Conservation (phyloP, 2,797 vertebrate genomes). For the Erpetoichthys calabaricus region DNA sequence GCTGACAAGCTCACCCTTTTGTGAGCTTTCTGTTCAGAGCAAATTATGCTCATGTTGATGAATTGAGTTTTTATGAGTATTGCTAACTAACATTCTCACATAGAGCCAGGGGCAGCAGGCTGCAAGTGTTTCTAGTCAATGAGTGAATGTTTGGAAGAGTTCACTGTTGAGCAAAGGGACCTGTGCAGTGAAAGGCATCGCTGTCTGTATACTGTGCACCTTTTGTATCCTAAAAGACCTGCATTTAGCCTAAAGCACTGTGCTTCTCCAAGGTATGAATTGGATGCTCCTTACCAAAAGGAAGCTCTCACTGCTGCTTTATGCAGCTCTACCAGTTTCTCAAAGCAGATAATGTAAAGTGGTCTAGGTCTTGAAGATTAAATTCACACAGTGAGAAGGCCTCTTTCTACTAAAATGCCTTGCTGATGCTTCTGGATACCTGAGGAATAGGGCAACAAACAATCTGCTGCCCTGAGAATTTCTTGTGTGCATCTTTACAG, state of each 20-base stretch:
- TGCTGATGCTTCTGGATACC: slow-evolving; percentile 32
- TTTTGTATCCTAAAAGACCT: not conserved
- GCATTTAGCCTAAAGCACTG: not conserved
- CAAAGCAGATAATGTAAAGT: not conserved
- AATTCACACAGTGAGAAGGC: slow-evolving; percentile 24
- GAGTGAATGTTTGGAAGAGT: slow-evolving; percentile 76
- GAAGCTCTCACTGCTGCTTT: not conserved
- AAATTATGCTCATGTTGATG: slow-evolving; percentile 98
- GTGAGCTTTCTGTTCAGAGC: slow-evolving; percentile 97
- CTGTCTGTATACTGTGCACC: not conserved
- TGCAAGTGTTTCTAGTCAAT: slow-evolving; percentile 68
- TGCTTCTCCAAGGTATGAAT: not conserved
- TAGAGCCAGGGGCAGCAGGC: slow-evolving; percentile 81
- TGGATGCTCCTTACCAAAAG: not conserved
- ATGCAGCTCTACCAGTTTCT: not conserved
- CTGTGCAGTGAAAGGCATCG: not conserved
- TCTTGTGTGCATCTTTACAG: slow-evolving; percentile 79
- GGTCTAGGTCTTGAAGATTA: not conserved
- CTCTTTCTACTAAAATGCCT: slow-evolving; percentile 15
- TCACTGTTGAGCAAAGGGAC: slow-evolving; percentile 8
- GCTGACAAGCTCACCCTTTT: slow-evolving; percentile 99
- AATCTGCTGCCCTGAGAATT: slow-evolving; percentile 53
- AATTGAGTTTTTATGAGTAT: slow-evolving; percentile 98
- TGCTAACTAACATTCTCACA: slow-evolving; percentile 84
- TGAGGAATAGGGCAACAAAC: slow-evolving; percentile 32